A percentile compares a stretch with the other conserved stretches of the same genome.
These are phyloP conservation scores for Octodonta nipae DNA, from an alignment of 2,888 invertebrate species.

Conservation along the genomic window DNA sequence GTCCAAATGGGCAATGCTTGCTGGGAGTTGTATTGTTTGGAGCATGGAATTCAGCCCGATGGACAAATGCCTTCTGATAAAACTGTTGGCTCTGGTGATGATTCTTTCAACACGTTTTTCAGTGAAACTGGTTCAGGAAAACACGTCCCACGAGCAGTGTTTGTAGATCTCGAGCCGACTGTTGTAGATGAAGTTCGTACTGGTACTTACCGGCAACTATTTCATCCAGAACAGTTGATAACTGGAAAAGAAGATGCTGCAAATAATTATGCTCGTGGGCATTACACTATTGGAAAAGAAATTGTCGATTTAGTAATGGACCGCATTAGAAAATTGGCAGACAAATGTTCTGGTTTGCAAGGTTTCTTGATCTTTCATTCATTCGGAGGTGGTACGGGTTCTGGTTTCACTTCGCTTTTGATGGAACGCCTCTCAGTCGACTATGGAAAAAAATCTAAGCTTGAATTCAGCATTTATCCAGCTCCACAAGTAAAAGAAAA, in stretches of 20 bases:
- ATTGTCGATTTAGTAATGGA: conserved; percentile 60
- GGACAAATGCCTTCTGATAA: conserved; percentile 34
- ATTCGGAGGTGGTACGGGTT: conserved; percentile 66
- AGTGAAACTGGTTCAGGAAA: conserved; percentile 50
- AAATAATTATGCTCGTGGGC: conserved; percentile 74
- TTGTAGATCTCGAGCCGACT: conserved; percentile 78
- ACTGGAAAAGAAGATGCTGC: conserved; percentile 76
- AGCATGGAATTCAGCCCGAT: conserved; percentile 60
- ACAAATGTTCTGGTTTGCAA: conserved; percentile 47
- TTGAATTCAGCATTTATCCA: conserved; percentile 66
- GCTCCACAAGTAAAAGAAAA: conserved; percentile 60
- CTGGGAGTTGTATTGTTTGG: conserved; percentile 66
- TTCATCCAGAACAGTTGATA: conserved; percentile 37
- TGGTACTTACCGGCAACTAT: conserved; percentile 34
- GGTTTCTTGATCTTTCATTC: conserved; percentile 53
- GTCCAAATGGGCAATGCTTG: conserved; percentile 32
- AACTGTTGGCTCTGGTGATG: conserved; percentile 25
- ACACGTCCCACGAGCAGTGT: conserved; percentile 67
- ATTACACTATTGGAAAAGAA: conserved; percentile 62
- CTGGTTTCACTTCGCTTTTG: conserved; percentile 56
- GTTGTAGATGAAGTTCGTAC: conserved; percentile 51
- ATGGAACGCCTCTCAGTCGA: conserved; percentile 48
- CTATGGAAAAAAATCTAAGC: conserved; percentile 26
- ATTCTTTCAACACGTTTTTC: conserved; percentile 40
- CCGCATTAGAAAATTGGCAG: conserved; percentile 48